These are phyloP conservation scores for Esperia sulphurella DNA, from an alignment of 2,888 invertebrate genomes.

Conservation along the genomic window DNA sequence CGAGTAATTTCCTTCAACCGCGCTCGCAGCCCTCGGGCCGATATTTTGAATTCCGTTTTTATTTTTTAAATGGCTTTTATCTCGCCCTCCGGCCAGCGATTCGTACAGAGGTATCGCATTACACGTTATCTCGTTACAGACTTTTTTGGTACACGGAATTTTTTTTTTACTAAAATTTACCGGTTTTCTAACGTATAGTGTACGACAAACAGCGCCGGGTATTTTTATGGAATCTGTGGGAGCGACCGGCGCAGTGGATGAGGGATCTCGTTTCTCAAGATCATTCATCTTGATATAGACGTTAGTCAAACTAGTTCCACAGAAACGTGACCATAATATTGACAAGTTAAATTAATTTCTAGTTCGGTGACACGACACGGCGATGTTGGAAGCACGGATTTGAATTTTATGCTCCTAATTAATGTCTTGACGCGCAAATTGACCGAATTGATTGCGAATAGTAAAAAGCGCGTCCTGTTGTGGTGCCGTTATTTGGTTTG, in stretches of 20 bases:
- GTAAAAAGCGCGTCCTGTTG: constrained; percentile 57
- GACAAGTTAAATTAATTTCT: constrained; percentile 64
- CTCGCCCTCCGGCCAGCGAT: constrained; percentile 64
- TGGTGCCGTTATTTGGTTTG: constrained; percentile 53
- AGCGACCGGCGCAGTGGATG: constrained; percentile 36
- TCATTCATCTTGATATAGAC: constrained; percentile 63
- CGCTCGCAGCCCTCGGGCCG: constrained; percentile 36
- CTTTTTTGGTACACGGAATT: constrained; percentile 47
- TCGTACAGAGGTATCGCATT: constrained; percentile 70
- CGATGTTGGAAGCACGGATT: constrained; percentile 43
- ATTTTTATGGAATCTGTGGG: constrained; percentile 64
- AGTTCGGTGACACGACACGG: constrained; percentile 38
- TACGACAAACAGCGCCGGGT: constrained; percentile 45
- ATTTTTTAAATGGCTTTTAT: constrained; percentile 63
- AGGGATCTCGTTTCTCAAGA: constrained; percentile 66
- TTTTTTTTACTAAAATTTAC: constrained; percentile 49
- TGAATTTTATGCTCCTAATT: constrained; percentile 64
- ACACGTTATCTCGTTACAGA: constrained; percentile 69
- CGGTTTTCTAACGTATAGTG: constrained; percentile 40
- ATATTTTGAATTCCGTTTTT: constrained; percentile 67
- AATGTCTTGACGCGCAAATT: constrained; percentile 56
- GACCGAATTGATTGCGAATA: constrained; percentile 53
- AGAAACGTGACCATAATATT: constrained; percentile 66
- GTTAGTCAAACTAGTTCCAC: constrained; percentile 64
- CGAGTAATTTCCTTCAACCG: constrained; percentile 32